These are phyloP conservation scores for Tinea semifulvella DNA, from an alignment of 2,888 invertebrate genomes.

Conservation along the genomic window DNA sequence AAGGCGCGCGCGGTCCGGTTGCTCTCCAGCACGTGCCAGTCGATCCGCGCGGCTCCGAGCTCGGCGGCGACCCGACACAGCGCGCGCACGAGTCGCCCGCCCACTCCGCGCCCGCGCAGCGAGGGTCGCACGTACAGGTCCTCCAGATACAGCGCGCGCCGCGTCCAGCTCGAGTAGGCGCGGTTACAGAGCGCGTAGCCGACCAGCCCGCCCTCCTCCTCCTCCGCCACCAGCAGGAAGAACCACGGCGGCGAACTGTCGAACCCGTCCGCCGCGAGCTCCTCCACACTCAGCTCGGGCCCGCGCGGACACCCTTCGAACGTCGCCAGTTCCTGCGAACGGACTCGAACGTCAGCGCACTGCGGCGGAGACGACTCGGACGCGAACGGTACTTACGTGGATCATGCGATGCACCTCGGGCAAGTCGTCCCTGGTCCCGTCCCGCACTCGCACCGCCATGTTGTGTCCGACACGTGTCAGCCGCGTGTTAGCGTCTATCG, in stretches of 20 bases:
- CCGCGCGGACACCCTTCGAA: constrained; percentile 72
- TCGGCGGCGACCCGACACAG: constrained; percentile 40
- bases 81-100: constrained; percentile 65
- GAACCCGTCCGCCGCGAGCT: constrained; percentile 75
- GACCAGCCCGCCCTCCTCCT: constrained; percentile 44
- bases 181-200: constrained; percentile 84
- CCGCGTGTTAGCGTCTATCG: background rate
- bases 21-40: constrained; percentile 77
- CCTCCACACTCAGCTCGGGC: constrained; percentile 66
- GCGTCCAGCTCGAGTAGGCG: constrained; percentile 87
- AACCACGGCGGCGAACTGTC: constrained; percentile 68
- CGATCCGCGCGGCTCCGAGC: constrained; percentile 69
- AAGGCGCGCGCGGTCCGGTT: constrained; percentile 84
- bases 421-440: constrained; percentile 35
- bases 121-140: constrained; percentile 80
- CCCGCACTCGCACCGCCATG: constrained; percentile 29
- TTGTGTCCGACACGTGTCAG: background rate
- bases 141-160: constrained; percentile 83
- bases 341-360: background rate
- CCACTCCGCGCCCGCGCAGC: constrained; percentile 71
- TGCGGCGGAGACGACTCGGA: background rate
- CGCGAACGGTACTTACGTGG: constrained; percentile 32
- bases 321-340: constrained; percentile 69
- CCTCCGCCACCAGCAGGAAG: constrained; percentile 71
- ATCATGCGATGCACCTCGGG: constrained; percentile 34